Evolutionary conservation across 2,888 invertebrate species (phyloP).

Genomic region (Venusia cambrica): DNA sequence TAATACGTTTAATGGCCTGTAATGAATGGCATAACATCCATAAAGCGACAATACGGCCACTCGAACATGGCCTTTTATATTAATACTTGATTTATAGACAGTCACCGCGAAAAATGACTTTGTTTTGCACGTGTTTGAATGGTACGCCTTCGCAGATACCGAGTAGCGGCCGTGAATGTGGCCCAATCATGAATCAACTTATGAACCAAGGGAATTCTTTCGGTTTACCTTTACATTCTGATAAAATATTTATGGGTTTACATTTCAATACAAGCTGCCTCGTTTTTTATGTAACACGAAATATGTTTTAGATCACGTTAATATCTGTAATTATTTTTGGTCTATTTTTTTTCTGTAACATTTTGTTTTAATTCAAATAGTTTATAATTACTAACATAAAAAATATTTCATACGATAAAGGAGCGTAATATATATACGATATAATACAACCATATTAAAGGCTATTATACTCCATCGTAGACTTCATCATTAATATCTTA

Average conservation of each 20-base stretch:
- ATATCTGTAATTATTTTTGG: no score
- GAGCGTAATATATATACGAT: no score
- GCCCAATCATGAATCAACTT: conserved; percentile 40
- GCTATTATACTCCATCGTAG: no score
- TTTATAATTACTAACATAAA: no score
- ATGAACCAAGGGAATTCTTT: conserved; percentile 31
- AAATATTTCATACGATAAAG: no score
- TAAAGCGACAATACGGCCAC: conserved; percentile 77
- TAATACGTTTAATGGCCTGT: conserved; percentile 80
- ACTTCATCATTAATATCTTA: no score
- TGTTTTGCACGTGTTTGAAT: conserved; percentile 73
- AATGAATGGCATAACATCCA: conserved; percentile 80
- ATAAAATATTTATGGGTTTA: conserved; percentile 18
- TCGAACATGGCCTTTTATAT: conserved; percentile 75
- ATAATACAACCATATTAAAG: no score
- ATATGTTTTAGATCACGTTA: conserved; percentile 4
- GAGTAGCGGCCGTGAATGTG: conserved; percentile 32
- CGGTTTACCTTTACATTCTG: conserved; percentile 25
- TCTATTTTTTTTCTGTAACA: no score
- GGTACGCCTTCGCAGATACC: conserved; percentile 48
- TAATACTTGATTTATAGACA: conserved; percentile 74
- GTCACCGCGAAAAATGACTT: conserved; percentile 57
- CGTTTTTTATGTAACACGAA: background rate
- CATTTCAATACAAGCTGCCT: conserved; percentile 3
- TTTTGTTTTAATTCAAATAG: no score